These are phyloP conservation scores for Delia radicum DNA, from an alignment of 1,140 invertebrate genomes.

Conservation along the genomic window DNA sequence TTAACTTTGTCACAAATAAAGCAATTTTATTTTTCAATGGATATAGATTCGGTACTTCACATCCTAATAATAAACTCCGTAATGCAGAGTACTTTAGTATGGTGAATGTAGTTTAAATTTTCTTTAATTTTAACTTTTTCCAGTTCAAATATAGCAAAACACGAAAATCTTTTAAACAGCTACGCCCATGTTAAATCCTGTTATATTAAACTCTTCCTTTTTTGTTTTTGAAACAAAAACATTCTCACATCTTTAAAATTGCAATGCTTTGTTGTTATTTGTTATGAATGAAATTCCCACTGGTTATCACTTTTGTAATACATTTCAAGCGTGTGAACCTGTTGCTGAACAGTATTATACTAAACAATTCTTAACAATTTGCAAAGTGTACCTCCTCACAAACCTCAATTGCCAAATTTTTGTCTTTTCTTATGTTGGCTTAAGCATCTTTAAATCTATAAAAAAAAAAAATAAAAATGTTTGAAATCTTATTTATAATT, in stretches of 20 bases:
- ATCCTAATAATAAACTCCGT: no score
- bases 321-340: slow-evolving; percentile 19
- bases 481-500: background rate
- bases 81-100: no score
- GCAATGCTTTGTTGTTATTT: slow-evolving; percentile 7
- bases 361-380: background rate
- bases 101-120: no score
- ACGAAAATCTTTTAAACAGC: no score
- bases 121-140: no score
- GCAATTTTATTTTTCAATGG: no score
- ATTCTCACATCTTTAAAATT: background rate
- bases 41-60: no score
- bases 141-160: no score
- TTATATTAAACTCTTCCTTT: slow-evolving; percentile 14
- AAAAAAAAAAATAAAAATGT: background rate
- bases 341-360: no score
- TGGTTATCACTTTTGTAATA: background rate
- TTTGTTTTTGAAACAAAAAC: background rate
- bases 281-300: slow-evolving; percentile 20
- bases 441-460: background rate
- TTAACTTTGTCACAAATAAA: no score
- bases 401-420: background rate
- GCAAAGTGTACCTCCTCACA: background rate
- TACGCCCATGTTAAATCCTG: background rate
- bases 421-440: background rate